Base-by-base conservation (phyloP, 2,113 vertebrate species). In the Calyptomena viridis region DNA sequence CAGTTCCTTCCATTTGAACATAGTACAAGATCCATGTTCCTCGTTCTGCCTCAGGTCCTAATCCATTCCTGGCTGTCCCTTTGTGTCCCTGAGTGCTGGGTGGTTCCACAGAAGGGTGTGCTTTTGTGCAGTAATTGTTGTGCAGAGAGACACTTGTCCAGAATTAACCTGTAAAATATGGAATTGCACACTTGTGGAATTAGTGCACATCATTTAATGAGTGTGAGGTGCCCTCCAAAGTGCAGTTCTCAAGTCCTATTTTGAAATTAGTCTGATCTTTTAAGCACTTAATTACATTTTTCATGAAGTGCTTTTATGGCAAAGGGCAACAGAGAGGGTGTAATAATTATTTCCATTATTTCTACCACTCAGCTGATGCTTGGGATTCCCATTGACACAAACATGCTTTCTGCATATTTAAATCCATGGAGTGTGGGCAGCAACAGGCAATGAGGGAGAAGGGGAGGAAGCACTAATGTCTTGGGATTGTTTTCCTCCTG, bases 311-410 rank as follows among this genome's bases (percentile, higher is more conserved):
- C 49, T 59, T 90, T 73, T 33, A 68, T 33, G 11, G 8, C 27
- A 47, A 69, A 58, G n/a, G 19, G 6, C 50, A 90, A 37, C 27
- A 52, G 59, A 55, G 47, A n/a, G 9, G 7, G 7, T 69, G 13
- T 47, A 44, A 76, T 68, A 79, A 63, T 82, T 82, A 72, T 73
- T 86, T 73, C 59, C 49, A 37, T 80, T 80, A 64, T 58, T 68
- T 66, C 49, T 80, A 9, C 47, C 14, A 49, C 37, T 83, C 6
- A 33, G 3, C 21, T 68, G 52, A 21, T 92, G 79, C 31, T 59
- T 68, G 75, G 53, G 60, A 60, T 88, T 68, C 59, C 40, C 46
- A 16, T 31, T 69, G 83, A 90, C 76, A 76, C 22, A 52, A 56
- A 59, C 6, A 17, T 42, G n/a, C n/a, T 55, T 62, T 63, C 53